Base-by-base conservation (phyloP, 2,113 vertebrate species). In the Aleadryas rufinucha region DNA sequence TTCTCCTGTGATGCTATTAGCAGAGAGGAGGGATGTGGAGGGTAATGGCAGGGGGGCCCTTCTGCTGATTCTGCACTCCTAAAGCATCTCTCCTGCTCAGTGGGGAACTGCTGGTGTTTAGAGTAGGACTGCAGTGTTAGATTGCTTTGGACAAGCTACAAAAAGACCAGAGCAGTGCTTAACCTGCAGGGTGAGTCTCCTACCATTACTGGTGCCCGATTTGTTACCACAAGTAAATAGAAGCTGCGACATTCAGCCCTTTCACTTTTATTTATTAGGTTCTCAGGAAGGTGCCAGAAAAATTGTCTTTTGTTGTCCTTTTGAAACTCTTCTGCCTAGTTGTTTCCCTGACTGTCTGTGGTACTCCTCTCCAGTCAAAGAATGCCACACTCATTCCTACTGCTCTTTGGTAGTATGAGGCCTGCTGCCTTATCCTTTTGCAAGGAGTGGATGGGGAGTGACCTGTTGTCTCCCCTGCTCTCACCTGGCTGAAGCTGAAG, bases 71-170 rank as follows among this genome's bases (percentile, higher is more conserved):
- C 49, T 86, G 85, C 68, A 75, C 47, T 93, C 31, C 64, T 77
- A 31, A 69, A 63, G 50, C 57, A 70, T 88, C 33, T 33, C 66
- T 66, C 17, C 4, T 24, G 60, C 88, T 90, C 85, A 11, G 54
- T 42, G 42, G 87, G 91, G 47, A 90, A 33, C 56, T 94, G 52
- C 82, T 93, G 79, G 54, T 90, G 80, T 96, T 97, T 87, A 76
- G 81, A 93, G 61, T 83, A 78, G 70, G 28, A 30, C 65, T 70
- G 78, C 2, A 2, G 33, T 66, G 60, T 72, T 84, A 76, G 52
- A 44, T 83, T 86, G 63, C 71, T 94, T 96, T 96, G 96, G 83
- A 92, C 56, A 59, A 44, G 56, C 75, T 95, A 96, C 92, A 96
- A 82, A 92, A 90, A 81, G 60, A 95, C 60, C 24, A 78, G 52